phyloP scores from a whole-genome alignment of 2,113 vertebrate genomes.

The Xyliphius kryptos region DNA sequence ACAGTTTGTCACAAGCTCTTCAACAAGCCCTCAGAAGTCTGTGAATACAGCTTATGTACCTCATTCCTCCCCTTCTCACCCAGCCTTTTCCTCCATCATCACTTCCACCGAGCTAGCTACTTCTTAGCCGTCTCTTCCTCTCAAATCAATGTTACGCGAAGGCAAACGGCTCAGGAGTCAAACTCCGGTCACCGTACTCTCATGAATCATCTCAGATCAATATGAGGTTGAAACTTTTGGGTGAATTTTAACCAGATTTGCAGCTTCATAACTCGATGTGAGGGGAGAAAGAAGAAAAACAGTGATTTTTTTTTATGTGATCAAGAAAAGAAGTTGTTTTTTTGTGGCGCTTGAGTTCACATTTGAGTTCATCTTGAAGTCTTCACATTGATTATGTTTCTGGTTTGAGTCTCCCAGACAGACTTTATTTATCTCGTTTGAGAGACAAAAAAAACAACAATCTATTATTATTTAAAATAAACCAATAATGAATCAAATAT shows the following conservation, averaged over 20 bases:
- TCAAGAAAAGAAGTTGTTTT: too few relatives aligned
- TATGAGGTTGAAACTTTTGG: constrained; percentile 43
- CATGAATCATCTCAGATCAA: constrained; percentile 43
- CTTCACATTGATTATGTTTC: too few relatives aligned
- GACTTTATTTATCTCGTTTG: too few relatives aligned
- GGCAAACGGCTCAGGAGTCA: constrained; percentile 58
- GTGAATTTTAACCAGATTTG: constrained; percentile 58
- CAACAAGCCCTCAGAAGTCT: constrained; percentile 44
- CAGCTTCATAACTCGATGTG: constrained; percentile 48
- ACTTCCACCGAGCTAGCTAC: constrained; percentile 28
- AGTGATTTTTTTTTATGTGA: constrained; percentile 5
- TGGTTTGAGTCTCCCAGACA: too few relatives aligned
- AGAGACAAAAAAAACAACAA: too few relatives aligned
- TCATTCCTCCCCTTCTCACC: constrained; percentile 24
- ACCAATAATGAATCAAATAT: too few relatives aligned
- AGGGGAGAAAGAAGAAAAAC: constrained; percentile 3
- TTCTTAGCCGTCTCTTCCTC: constrained; percentile 7
- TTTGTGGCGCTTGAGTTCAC: too few relatives aligned
- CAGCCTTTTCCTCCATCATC: constrained; percentile 18
- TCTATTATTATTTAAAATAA: too few relatives aligned
- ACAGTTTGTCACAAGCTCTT: constrained; percentile 46
- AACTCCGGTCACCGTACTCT: constrained; percentile 57
- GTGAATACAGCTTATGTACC: too few relatives aligned
- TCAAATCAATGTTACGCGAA: constrained; percentile 49
- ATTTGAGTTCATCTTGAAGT: too few relatives aligned